Conservation (phyloP, 2,113 vertebrate species). For the Ariopsis seemanni region DNA sequence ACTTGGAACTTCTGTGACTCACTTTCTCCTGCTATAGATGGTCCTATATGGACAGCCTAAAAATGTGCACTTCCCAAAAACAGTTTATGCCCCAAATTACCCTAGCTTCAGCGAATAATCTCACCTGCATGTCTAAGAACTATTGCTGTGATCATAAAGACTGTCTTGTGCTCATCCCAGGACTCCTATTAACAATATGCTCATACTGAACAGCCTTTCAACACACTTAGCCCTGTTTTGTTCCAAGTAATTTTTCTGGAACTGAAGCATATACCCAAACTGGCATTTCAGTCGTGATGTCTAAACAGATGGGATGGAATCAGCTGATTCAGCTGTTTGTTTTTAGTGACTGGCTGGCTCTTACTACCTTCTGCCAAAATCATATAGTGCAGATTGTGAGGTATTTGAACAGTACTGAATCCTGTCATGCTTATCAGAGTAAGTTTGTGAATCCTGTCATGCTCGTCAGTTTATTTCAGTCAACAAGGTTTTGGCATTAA, state of each 20-base stretch:
- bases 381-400: not conserved
- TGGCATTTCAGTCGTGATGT: not conserved
- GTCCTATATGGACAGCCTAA: not conserved
- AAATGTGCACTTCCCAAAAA: not conserved
- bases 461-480: not conserved
- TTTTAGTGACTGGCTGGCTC: not conserved
- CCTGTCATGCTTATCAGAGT: not conserved
- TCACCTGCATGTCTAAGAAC: not conserved
- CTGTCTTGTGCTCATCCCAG: not conserved
- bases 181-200: not conserved
- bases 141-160: not conserved
- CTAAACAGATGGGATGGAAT: constrained; percentile 12
- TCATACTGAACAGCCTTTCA: not conserved
- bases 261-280: not conserved
- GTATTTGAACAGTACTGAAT: not conserved
- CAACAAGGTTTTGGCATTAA: not conserved
- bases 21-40: not conserved
- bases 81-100: not conserved
- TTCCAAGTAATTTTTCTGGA: not conserved
- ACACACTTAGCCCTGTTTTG: not conserved
- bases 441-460: not conserved
- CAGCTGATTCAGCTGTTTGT: constrained; percentile 1
- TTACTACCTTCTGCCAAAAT: constrained; percentile 14
- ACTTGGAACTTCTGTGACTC: not conserved
- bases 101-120: not conserved